Evolutionary conservation across 2,888 invertebrate genomes (phyloP), one percentile per base, ranked within the genome.

Genomic region (Pharmacophagus antenor): DNA sequence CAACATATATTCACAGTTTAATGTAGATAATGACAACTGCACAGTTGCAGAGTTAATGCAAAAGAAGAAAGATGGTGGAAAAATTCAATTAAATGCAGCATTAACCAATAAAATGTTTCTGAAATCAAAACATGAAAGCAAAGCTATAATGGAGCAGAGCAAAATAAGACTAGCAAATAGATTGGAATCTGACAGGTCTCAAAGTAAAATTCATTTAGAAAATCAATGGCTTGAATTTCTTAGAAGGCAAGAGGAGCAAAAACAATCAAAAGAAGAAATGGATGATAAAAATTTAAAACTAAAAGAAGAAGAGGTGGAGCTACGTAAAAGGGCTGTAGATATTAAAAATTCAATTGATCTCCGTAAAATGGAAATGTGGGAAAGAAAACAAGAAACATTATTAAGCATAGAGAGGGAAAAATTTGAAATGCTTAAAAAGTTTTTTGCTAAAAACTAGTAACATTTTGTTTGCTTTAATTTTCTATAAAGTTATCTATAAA

Each of bases 171-270:
- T 82, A 47, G 78, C 80, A 12, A 79, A 74, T 46, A 72, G 79
- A 68, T 79, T 82, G 62, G 77, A 82, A 62, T 70, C 75, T 57
- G 82, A 80, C 50, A 72, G 72, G 62, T 71, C 67, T 20, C 79
- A 79, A 64, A 73, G 76, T n/a, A 82, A 81, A 71, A 71, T 81
- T 56, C 72, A 74, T 56, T 68, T 82, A 55, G 82, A 82, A 63
- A 80, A 70, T 59, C 82, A 81, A 58, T 82, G 81, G 82, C 63
- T 82, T 46, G 73, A 80, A 61, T 82, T 78, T 69, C 69, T 82
- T 62, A 70, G 67, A 44, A 70, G 68, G 46, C 72, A 79, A 67
- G 81, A 82, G 64, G 71, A 72, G 23, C 67, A 75, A 46, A 76
- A 65, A 47, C 56, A 67, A 31, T 67, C 69, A 65, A 73, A 67